phyloP scores from a whole-genome alignment of 2,113 vertebrate genomes.

The Canis aureus region DNA sequence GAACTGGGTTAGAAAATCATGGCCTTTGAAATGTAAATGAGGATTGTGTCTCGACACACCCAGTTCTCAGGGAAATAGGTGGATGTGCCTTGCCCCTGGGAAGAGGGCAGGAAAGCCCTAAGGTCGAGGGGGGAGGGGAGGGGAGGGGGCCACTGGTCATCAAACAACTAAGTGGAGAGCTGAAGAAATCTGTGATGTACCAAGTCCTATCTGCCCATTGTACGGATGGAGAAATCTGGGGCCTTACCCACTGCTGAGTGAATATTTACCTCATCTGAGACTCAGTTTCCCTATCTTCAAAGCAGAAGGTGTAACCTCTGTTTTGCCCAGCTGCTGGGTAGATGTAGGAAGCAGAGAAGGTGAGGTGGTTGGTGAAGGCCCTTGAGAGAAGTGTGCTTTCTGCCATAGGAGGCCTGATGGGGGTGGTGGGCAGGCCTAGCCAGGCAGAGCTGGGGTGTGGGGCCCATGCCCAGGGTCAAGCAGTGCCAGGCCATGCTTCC shows the following conservation, averaged over 20 bases:
- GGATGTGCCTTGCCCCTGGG: neutral
- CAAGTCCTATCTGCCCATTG: neutral
- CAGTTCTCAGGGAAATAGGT: neutral
- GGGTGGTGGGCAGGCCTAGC: neutral
- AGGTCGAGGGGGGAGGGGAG: no score
- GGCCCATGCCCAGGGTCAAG: neutral
- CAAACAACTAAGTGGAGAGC: neutral
- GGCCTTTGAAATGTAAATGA: neutral
- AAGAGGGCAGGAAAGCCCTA: neutral
- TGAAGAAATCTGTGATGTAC: neutral
- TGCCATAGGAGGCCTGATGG: neutral
- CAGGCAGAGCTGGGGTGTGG: neutral
- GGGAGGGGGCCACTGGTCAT: neutral
- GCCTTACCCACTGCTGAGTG: neutral
- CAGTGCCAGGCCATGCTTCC: neutral
- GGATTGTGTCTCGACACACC: neutral
- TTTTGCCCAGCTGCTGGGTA: neutral
- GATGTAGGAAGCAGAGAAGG: accelerated
- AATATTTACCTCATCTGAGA: neutral
- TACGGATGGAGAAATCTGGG: neutral
- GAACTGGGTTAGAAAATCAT: neutral
- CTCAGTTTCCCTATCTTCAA: neutral
- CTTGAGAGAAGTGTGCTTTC: neutral
- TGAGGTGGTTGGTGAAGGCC: accelerated
- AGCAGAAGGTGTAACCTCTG: neutral